These are phyloP conservation scores for Drosophila tanythrix DNA, from an alignment of 2,888 invertebrate species.

Conservation along the genomic window DNA sequence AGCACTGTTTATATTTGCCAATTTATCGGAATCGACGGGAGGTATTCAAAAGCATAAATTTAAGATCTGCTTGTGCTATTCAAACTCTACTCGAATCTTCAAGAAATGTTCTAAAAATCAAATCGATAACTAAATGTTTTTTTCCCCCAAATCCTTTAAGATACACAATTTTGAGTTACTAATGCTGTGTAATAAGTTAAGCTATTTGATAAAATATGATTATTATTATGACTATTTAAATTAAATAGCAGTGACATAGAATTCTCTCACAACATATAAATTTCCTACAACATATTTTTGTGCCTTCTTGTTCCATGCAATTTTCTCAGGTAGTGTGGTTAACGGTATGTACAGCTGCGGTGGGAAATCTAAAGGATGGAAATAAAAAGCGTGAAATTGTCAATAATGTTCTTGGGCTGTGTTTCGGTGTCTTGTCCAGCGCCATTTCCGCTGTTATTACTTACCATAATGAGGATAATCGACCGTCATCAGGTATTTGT, in stretches of 20 bases:
- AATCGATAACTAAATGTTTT: not conserved
- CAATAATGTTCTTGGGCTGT: constrained; percentile 92
- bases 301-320: constrained; percentile 65
- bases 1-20: not conserved
- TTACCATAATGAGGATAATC: constrained; percentile 94
- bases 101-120: not conserved
- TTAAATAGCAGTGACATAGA: constrained; percentile 10
- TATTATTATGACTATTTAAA: not conserved
- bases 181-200: constrained; percentile 2
- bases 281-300: constrained; percentile 34
- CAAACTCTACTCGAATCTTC: not conserved
- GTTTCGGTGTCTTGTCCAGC: constrained; percentile 96
- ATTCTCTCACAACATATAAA: constrained; percentile 15
- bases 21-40: not conserved
- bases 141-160: not conserved
- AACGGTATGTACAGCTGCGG: constrained; percentile 93
- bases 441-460: constrained; percentile 95
- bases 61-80: not conserved
- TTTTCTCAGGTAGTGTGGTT: constrained; percentile 92
- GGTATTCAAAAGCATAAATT: constrained; percentile 5
- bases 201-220: not conserved
- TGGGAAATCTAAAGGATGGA: constrained; percentile 92
- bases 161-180: not conserved
- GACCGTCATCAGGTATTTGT: constrained; percentile 94
- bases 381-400: constrained; percentile 92